Evolutionary conservation across 23 tunicate genomes (phyloP), one percentile per base, ranked within the genome.

Genomic region (Trididemnum nubilum): DNA sequence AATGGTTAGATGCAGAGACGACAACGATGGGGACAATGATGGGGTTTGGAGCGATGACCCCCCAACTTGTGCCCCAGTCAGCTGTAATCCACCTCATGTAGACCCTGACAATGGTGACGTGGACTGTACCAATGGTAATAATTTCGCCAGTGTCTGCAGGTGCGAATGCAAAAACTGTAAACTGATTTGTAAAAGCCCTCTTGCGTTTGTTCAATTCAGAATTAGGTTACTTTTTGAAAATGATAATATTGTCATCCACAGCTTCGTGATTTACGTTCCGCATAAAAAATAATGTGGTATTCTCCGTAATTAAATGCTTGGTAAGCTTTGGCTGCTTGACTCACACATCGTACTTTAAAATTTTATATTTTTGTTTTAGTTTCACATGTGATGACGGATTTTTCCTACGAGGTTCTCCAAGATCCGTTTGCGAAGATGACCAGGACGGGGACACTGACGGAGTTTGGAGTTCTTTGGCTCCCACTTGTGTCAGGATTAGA

Each of bases 341-440:
- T n/a, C n/a, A n/a, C n/a, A n/a, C n/a, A n/a, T n/a, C n/a, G n/a
- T n/a, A n/a, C n/a, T n/a, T n/a, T n/a, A n/a, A n/a, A n/a, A n/a
- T n/a, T n/a, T n/a, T 44, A 44, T 15, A 44, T 61, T n/a, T 31
- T 31, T 33, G 22, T 38, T 70, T 18, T 69, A 82, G 86, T 29
- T 82, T 82, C 32, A 70, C 67, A 1, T 82, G 86, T 44, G 33
- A 82, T 33, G 51, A 7, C 28, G 78, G 86, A 51, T 82, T 27
- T 54, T 49, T 54, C 30, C 69, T 70, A 2, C 40, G 31, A 21
- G 84, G 84, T 24, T 27, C 38, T n/a, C 18, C 36, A 58, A 24
- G 3, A 26, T 72, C 85, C 0, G 82, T 69, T 19, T 88, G 93
- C 34, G 80, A 54, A 0, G 93, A 88, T 67, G 93, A 88, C 69